Evolutionary conservation across 2,113 vertebrate genomes (phyloP), one percentile per base, ranked within the genome.

Genomic region (Tragelaphus imberbis): DNA sequence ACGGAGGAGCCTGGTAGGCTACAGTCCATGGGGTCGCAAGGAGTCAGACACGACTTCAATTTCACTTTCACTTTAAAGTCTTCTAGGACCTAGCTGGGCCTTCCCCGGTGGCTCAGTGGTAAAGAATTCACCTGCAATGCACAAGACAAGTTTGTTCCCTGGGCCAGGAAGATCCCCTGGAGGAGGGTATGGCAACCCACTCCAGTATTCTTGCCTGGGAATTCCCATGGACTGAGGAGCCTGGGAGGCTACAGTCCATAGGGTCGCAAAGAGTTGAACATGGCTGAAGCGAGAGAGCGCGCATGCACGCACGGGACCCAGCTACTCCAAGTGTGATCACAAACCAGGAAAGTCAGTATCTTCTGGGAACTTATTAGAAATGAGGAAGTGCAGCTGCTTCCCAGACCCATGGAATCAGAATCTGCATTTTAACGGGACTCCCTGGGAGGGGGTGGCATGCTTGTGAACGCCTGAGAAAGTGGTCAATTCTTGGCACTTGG

Each of bases 261-360:
- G n/a, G 19, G n/a, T 71, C 2, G 0, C 65, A 36, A 9, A 71
- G 65, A 71, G n/a, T 23, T 71, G n/a, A 21, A 71, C n/a, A 3
- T 21, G 19, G 11, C 10, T 23, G 4, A 36, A 36, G 65, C 1
- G 0, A 71, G 5, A 6, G n/a, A 71, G 17, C 5, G 1, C 9
- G 0, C n/a, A 36, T 0, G 2, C n/a, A 36, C 0, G 0, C 65
- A 23, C 1, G 9, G 65, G 2, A 40, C 63, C 12, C n/a, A 15
- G 87, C 21, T 65, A 3, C 14, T 95, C 88, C 28, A 12, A 27
- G 36, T 40, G 91, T 40, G 68, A 61, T n/a, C 61, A 36, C 28
- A 30, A 33, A 25, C 9, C 36, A 23, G 44, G 7, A 53, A 40
- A 47, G 28, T n/a, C 87, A 75, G 55, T 79, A 44, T 13, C 36